These are phyloP conservation scores for Phenacoccus solenopsis DNA, from an alignment of 1,140 invertebrate species.

Conservation along the genomic window DNA sequence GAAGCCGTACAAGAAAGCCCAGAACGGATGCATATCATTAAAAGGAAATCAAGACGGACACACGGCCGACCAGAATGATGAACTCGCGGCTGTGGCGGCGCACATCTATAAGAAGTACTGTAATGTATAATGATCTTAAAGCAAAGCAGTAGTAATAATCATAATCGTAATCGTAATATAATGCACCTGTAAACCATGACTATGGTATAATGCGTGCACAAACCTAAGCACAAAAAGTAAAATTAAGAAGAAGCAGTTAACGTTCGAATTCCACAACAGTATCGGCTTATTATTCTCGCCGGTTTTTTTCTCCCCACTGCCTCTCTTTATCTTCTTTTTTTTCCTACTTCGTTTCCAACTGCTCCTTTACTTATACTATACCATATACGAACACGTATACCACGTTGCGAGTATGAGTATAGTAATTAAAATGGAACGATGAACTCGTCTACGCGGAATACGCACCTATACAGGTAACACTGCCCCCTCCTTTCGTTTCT, in stretches of 20 bases:
- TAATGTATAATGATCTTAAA: conserved; percentile 16
- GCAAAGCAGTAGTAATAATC: conserved; percentile 7
- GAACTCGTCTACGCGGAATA: conserved; percentile 10
- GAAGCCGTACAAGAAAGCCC: not conserved
- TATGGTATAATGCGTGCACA: conserved; percentile 17
- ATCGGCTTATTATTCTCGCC: conserved; percentile 10
- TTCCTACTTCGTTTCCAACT: not conserved
- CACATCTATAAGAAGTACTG: conserved; percentile 14
- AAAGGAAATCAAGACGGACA: conserved; percentile 17
- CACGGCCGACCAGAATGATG: conserved; percentile 14
- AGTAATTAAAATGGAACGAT: conserved; percentile 18
- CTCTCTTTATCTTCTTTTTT: not conserved
- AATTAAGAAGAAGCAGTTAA: conserved; percentile 4
- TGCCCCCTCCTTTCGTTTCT: not conserved
- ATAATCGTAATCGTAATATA: conserved; percentile 18
- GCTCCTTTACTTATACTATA: too few relatives aligned
- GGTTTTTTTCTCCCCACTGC: not conserved
- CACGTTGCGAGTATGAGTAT: conserved; percentile 9
- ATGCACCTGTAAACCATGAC: conserved; percentile 17
- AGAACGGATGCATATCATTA: conserved; percentile 14
- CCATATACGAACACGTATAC: conserved; percentile 1
- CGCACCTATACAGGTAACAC: not conserved
- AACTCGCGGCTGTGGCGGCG: conserved; percentile 4
- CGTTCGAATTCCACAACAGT: conserved; percentile 17
- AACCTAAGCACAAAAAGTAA: conserved; percentile 8